phyloP scores from a whole-genome alignment of 1,140 invertebrate genomes.

The Heterodera schachtii region DNA sequence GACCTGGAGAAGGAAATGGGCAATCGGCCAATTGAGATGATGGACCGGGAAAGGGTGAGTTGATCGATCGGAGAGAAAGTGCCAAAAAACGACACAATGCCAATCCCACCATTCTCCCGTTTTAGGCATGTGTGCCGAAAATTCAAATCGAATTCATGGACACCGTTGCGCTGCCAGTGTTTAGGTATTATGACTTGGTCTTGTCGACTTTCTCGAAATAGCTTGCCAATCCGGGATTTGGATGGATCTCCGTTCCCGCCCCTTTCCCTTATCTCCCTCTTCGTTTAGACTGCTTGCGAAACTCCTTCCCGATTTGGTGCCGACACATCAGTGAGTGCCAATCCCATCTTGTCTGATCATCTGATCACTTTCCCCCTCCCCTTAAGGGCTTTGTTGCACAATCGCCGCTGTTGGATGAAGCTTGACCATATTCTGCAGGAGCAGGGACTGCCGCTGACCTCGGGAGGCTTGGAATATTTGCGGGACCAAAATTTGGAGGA shows the following conservation, averaged over 20 bases:
- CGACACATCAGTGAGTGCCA: constrained; percentile 42
- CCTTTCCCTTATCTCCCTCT: background rate
- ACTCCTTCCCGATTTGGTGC: constrained; percentile 45
- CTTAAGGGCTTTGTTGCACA: constrained; percentile 31
- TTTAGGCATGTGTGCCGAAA: constrained; percentile 77
- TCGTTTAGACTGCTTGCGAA: constrained; percentile 27
- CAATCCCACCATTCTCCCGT: background rate
- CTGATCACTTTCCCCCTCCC: background rate
- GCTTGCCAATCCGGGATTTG: background rate
- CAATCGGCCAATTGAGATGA: constrained; percentile 75
- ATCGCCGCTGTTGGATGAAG: constrained; percentile 46
- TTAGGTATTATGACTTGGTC: constrained; percentile 67
- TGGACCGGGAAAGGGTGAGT: constrained; percentile 75
- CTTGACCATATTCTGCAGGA: constrained; percentile 51
- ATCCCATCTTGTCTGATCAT: background rate
- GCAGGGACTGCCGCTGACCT: constrained; percentile 40
- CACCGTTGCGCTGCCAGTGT: constrained; percentile 71
- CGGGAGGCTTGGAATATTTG: constrained; percentile 52
- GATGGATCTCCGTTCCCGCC: background rate
- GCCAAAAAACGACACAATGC: background rate
- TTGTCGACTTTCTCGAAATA: constrained; percentile 6
- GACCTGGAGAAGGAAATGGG: constrained; percentile 83
- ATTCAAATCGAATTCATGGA: constrained; percentile 80
- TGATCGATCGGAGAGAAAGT: background rate
- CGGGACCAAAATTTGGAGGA: constrained; percentile 37